Percentiles rank a stretch among this genome's conserved stretches.
Evolutionary conservation across 2,888 invertebrate genomes (phyloP).

Genomic region (Lepidocyrtoides sp.): DNA sequence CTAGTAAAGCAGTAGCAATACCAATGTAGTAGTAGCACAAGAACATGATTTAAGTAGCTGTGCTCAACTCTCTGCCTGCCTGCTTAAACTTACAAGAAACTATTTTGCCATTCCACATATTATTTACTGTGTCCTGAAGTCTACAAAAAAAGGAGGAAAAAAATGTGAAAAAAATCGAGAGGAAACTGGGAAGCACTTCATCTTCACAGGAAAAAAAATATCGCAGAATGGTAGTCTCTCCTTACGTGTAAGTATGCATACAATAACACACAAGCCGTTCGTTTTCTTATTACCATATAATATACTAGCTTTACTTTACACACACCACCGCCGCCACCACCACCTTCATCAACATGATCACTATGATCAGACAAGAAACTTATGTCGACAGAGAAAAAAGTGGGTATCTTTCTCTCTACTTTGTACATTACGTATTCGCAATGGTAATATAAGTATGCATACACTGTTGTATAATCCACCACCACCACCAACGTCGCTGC

Average conservation of each 20-base stretch:
- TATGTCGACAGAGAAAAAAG: too few species aligned
- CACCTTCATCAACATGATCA: slow-evolving; percentile 18
- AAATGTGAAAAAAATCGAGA: slow-evolving; percentile 50
- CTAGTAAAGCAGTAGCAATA: background rate
- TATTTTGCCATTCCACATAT: slow-evolving; percentile 34
- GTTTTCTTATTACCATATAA: slow-evolving; percentile 47
- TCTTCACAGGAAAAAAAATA: slow-evolving; percentile 59
- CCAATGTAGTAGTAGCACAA: too few species aligned
- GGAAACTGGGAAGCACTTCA: slow-evolving; percentile 71
- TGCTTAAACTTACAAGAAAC: slow-evolving; percentile 33
- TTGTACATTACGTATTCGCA: slow-evolving; percentile 52
- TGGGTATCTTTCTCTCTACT: background rate
- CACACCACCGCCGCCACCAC: slow-evolving; percentile 36
- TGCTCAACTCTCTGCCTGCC: background rate
- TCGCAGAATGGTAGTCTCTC: background rate
- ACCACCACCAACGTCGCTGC: background rate
- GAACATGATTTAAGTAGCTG: slow-evolving; percentile 66
- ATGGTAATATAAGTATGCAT: slow-evolving; percentile 38
- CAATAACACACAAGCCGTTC: slow-evolving; percentile 35
- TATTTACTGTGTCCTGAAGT: slow-evolving; percentile 45
- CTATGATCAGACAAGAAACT: slow-evolving; percentile 66
- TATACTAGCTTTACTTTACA: slow-evolving; percentile 38
- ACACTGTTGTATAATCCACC: slow-evolving; percentile 65
- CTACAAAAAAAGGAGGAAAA: slow-evolving; percentile 12
- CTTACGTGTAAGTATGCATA: slow-evolving; percentile 19